Percentiles rank a stretch among this genome's conserved stretches.
Conservation (phyloP, 2,888 invertebrate genomes). For the Pachliopta kotzebuea region DNA sequence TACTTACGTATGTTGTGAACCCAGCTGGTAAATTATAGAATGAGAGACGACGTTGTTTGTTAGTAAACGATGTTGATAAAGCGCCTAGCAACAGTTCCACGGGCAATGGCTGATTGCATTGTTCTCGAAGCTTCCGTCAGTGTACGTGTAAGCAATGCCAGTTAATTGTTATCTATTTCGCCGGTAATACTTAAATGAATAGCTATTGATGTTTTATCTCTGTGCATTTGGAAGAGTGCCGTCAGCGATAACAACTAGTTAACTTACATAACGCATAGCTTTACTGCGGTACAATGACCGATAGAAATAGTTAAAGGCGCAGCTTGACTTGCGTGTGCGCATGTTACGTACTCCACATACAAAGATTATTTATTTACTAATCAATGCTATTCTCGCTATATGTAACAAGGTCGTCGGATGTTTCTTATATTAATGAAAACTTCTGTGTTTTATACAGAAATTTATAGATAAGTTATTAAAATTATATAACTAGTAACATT, state of each 20-base stretch:
- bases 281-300: constrained; percentile 55
- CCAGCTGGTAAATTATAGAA: neutral
- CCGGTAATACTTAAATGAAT: constrained; percentile 45
- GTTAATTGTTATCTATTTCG: constrained; percentile 41
- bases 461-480: neutral
- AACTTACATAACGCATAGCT: constrained; percentile 43
- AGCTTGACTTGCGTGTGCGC: constrained; percentile 33
- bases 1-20: neutral
- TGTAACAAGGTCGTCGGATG: constrained; percentile 59
- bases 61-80: constrained; percentile 15
- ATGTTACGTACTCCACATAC: constrained; percentile 12
- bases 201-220: constrained; percentile 51
- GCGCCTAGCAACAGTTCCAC: constrained; percentile 25
- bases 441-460: neutral
- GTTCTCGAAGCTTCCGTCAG: constrained; percentile 38
- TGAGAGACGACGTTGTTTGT: constrained; percentile 2
- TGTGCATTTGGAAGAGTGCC: constrained; percentile 36
- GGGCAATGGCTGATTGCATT: constrained; percentile 46
- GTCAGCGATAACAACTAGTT: constrained; percentile 35
- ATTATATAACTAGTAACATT: neutral
- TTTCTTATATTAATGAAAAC: constrained; percentile 50
- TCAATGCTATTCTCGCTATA: constrained; percentile 29
- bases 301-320: constrained; percentile 41
- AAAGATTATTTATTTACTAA: constrained; percentile 27
- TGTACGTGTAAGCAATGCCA: constrained; percentile 27